Conservation (phyloP, 1,140 invertebrate species). For the Drosophila bocqueti region DNA sequence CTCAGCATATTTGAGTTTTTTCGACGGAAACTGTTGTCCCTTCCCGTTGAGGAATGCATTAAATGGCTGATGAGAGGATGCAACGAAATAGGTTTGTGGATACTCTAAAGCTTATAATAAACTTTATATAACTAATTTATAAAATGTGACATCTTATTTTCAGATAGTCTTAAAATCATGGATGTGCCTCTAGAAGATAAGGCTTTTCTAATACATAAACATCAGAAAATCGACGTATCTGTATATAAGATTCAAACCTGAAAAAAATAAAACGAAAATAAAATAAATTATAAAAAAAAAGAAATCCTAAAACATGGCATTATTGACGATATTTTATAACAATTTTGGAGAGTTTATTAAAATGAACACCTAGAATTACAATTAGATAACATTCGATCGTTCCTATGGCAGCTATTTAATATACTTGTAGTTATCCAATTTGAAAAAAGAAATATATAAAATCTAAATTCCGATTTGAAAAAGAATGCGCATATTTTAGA, state of each 20-base stretch:
- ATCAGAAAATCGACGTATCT: slow-evolving; percentile 35
- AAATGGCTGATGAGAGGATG: slow-evolving; percentile 59
- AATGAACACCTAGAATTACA: too few relatives aligned
- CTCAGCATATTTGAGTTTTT: slow-evolving; percentile 60
- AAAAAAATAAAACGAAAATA: not conserved
- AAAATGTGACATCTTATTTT: not conserved
- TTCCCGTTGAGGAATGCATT: slow-evolving; percentile 85
- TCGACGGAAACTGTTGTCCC: slow-evolving; percentile 76
- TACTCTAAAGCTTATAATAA: not conserved
- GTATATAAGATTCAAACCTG: slow-evolving; percentile 55
- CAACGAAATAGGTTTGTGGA: slow-evolving; percentile 55
- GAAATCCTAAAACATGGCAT: not conserved
- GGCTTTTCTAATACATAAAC: slow-evolving; percentile 33
- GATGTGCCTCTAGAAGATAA: slow-evolving; percentile 35
- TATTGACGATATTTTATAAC: not conserved
- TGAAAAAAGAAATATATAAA: too few relatives aligned
- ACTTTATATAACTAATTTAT: not conserved
- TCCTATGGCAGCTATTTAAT: too few relatives aligned
- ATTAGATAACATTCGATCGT: too few relatives aligned
- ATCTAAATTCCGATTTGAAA: too few relatives aligned
- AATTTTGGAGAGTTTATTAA: too few relatives aligned
- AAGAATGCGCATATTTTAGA: too few relatives aligned
- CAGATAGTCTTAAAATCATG: slow-evolving; percentile 56
- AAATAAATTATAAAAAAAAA: not conserved
- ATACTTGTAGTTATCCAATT: too few relatives aligned